These are phyloP conservation scores for Apostichopus californicus DNA, from an alignment of 35 echinoderm and acorn worm genomes.

Conservation along the genomic window DNA sequence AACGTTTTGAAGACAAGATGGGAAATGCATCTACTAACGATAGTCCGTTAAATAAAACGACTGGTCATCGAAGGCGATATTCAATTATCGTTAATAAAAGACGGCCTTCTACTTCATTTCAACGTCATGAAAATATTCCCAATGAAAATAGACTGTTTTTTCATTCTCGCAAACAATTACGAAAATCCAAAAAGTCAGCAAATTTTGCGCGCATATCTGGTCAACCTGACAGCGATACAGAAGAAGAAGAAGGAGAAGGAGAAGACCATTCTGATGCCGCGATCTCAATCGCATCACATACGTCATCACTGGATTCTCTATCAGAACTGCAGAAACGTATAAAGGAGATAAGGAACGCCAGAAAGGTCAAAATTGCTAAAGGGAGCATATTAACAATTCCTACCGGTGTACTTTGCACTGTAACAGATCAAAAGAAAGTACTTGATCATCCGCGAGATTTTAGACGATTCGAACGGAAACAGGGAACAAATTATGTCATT, in stretches of 20 bases:
- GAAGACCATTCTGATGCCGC: too few species aligned
- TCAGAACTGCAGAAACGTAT: conserved; percentile 22
- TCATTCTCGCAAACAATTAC: background rate
- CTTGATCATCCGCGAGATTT: background rate
- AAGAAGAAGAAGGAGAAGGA: background rate
- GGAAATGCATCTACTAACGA: background rate
- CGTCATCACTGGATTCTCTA: conserved; percentile 35
- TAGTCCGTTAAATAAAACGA: background rate
- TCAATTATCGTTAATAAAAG: conserved; percentile 11
- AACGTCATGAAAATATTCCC: background rate
- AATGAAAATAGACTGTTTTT: conserved; percentile 45
- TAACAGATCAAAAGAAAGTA: background rate
- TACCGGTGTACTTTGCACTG: background rate
- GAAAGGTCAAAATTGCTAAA: background rate
- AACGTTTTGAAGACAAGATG: background rate
- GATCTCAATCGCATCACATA: background rate
- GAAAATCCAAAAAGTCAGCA: background rate
- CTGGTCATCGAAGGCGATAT: background rate
- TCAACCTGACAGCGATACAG: background rate
- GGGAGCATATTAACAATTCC: background rate
- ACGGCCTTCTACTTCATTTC: conserved; percentile 14
- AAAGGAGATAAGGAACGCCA: conserved; percentile 41
- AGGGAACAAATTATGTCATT: background rate
- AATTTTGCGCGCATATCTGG: background rate
- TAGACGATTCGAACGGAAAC: background rate